phyloP scores from a whole-genome alignment of 2,888 invertebrate species.

The Brenthis hecate region DNA sequence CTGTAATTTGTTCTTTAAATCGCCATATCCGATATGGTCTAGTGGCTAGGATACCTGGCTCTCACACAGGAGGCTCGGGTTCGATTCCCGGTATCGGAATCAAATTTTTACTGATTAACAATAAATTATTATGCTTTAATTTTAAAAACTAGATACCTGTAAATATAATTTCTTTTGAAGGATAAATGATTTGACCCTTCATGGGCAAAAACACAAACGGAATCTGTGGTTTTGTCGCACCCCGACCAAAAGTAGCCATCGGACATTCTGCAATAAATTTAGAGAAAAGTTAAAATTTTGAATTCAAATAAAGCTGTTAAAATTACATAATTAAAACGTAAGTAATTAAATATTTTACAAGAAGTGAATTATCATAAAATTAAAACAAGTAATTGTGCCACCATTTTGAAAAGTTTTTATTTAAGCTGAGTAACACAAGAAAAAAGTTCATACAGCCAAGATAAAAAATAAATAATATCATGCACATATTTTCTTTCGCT shows the following conservation, averaged over 20 bases:
- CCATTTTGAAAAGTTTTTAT: not conserved
- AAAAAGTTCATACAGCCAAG: not conserved
- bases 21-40: slow-evolving; percentile 80
- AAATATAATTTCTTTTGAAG: slow-evolving; percentile 92
- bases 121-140: not conserved
- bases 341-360: too few species aligned
- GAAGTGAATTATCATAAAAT: too few species aligned
- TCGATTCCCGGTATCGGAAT: slow-evolving; percentile 84
- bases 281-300: not conserved
- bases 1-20: not conserved
- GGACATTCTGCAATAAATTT: slow-evolving; percentile 81
- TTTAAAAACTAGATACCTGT: slow-evolving; percentile 80
- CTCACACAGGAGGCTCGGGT: slow-evolving; percentile 88
- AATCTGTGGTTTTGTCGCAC: slow-evolving; percentile 86
- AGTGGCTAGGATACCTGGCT: slow-evolving; percentile 87
- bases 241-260: slow-evolving; percentile 87
- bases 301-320: not conserved
- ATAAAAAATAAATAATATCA: not conserved
- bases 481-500: not conserved
- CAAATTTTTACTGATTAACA: slow-evolving; percentile 6
- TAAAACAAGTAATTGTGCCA: too few species aligned
- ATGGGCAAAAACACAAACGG: slow-evolving; percentile 93
- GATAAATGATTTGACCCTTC: slow-evolving; percentile 93
- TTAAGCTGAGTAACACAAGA: too few species aligned
- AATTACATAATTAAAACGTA: not conserved